A percentile compares a stretch with the other conserved stretches of the same genome.
These are phyloP conservation scores for Ptiloglossa arizonensis DNA, from an alignment of 1,140 invertebrate genomes.

Conservation along the genomic window DNA sequence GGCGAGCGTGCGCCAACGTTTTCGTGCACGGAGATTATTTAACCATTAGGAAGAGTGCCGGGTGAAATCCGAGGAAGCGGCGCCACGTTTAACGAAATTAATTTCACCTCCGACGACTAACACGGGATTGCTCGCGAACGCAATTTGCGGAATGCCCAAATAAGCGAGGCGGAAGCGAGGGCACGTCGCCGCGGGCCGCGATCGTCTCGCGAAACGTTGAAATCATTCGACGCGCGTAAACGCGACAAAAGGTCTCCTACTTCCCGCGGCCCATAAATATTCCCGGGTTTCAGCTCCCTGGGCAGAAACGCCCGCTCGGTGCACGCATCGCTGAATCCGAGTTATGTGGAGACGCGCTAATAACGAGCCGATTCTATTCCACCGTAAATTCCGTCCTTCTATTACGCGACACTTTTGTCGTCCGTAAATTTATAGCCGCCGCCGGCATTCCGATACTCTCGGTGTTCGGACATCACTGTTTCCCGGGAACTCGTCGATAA, in stretches of 20 bases:
- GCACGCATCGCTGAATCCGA: conserved; percentile 77
- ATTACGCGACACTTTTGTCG: conserved; percentile 58
- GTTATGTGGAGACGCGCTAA: conserved; percentile 80
- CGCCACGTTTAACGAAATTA: conserved; percentile 33
- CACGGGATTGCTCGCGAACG: neutral
- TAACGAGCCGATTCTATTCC: conserved; percentile 79
- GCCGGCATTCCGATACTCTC: conserved; percentile 41
- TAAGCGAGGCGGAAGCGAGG: conserved; percentile 32
- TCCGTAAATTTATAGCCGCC: conserved; percentile 58
- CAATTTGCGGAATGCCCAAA: conserved; percentile 23
- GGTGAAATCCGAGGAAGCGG: neutral
- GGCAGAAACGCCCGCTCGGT: conserved; percentile 12
- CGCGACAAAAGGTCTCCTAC: conserved; percentile 34
- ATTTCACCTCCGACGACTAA: conserved; percentile 1
- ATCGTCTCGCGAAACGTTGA: conserved; percentile 11
- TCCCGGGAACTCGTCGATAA: neutral
- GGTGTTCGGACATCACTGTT: conserved; percentile 23
- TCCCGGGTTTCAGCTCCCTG: conserved; percentile 11
- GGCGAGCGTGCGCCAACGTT: neutral
- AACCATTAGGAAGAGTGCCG: neutral
- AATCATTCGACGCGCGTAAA: conserved; percentile 8
- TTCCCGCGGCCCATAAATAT: conserved; percentile 50
- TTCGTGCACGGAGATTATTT: conserved; percentile 1
- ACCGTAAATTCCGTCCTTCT: conserved; percentile 74
- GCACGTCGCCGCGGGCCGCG: neutral